phyloP scores from a whole-genome alignment of 2,113 vertebrate genomes.

The Albula goreensis region DNA sequence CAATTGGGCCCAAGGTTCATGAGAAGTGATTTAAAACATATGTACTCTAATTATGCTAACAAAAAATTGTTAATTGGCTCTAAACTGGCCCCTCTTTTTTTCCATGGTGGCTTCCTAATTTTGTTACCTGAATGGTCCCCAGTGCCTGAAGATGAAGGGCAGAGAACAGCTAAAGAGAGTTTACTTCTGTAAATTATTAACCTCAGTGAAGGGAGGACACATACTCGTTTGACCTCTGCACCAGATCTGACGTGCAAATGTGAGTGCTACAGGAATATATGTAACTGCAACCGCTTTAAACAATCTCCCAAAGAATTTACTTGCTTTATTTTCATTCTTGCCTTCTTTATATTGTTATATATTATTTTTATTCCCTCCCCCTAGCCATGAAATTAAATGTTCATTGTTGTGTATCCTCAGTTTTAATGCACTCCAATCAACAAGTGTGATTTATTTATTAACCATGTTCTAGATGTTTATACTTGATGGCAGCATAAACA shows the following conservation, averaged over 20 bases:
- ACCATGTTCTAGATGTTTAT: slow-evolving; percentile 50
- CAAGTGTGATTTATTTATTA: slow-evolving; percentile 59
- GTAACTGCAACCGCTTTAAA: slow-evolving; percentile 40
- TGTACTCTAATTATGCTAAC: slow-evolving; percentile 84
- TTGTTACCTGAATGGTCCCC: slow-evolving; percentile 66
- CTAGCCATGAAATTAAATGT: too few species aligned
- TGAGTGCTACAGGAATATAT: slow-evolving; percentile 30
- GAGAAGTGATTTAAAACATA: slow-evolving; percentile 81
- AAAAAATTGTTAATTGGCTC: slow-evolving; percentile 77
- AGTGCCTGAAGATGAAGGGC: slow-evolving; percentile 64
- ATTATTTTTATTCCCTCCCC: too few species aligned
- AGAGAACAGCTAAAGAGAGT: slow-evolving; percentile 30
- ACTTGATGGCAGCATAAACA: slow-evolving; percentile 44
- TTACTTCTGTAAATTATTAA: slow-evolving; percentile 65
- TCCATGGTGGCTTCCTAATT: slow-evolving; percentile 67
- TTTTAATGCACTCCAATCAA: slow-evolving; percentile 6
- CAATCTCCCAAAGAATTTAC: neutral
- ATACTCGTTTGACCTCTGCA: slow-evolving; percentile 37
- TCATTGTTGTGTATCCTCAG: slow-evolving; percentile 20
- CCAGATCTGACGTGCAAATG: slow-evolving; percentile 37
- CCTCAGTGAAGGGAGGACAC: slow-evolving; percentile 44
- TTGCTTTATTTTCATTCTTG: neutral
- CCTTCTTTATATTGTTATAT: neutral
- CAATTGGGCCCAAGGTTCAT: slow-evolving; percentile 66
- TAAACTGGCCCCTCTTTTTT: slow-evolving; percentile 56